These are phyloP conservation scores for Acanthisitta chloris DNA, from an alignment of 2,113 vertebrate species.

Conservation along the genomic window DNA sequence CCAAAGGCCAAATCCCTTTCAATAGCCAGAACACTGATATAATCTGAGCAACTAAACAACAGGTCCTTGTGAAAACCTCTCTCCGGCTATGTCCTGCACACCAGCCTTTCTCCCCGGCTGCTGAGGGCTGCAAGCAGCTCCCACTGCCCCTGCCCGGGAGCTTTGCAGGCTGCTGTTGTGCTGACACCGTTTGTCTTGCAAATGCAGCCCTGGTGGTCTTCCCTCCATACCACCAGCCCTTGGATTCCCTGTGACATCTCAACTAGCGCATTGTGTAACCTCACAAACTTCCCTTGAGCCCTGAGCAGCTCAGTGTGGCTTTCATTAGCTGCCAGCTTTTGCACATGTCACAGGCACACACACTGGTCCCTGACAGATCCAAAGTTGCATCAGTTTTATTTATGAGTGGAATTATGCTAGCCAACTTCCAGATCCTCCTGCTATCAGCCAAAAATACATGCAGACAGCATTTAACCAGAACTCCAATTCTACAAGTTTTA, in stretches of 20 bases:
- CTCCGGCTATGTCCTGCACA: neutral
- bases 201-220: neutral
- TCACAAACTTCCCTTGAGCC: neutral
- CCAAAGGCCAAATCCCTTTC: slow-evolving; percentile 45
- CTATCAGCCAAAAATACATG: neutral
- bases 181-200: neutral
- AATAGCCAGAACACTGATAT: slow-evolving; percentile 43
- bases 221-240: neutral
- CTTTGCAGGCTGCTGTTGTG: neutral
- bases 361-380: neutral
- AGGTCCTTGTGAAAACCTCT: slow-evolving; percentile 46
- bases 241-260: neutral
- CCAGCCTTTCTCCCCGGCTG: neutral
- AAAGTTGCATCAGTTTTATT: neutral
- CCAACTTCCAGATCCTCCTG: neutral
- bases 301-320: neutral
- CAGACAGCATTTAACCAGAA: neutral
- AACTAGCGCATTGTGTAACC: neutral
- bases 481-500: neutral
- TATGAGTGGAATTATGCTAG: neutral
- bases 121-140: neutral
- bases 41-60: slow-evolving; percentile 48
- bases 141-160: neutral
- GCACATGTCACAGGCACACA: neutral
- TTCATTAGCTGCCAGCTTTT: neutral